phyloP scores from a whole-genome alignment of 1,140 invertebrate species.

The Zaprionus tsacasi region DNA sequence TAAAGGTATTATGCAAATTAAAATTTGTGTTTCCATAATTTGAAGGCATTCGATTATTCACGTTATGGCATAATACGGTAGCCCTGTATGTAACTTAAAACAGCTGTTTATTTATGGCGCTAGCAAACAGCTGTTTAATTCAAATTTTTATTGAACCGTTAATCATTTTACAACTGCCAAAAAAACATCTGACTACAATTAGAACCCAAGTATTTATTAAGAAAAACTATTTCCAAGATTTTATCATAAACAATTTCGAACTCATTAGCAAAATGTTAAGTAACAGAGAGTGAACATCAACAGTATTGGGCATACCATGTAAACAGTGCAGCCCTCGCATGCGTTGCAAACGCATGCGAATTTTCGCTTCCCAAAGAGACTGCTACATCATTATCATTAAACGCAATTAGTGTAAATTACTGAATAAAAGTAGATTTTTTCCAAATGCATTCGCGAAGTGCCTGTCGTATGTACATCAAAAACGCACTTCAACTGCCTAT shows the following conservation, averaged over 20 bases:
- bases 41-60: not conserved
- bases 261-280: constrained; percentile 9
- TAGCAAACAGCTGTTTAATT: constrained; percentile 5
- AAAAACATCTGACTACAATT: not conserved
- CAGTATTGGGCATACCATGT: not conserved
- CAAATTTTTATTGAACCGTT: not conserved
- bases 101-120: not conserved
- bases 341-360: constrained; percentile 45
- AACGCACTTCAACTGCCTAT: not conserved
- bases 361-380: not conserved
- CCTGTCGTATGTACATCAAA: not conserved
- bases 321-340: constrained; percentile 50
- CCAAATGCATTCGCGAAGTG: not conserved
- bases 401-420: constrained; percentile 24
- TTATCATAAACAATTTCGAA: not conserved
- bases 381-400: constrained; percentile 12
- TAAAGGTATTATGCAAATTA: not conserved
- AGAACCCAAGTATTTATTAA: not conserved
- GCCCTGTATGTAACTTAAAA: not conserved
- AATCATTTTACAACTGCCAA: not conserved
- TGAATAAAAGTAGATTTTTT: constrained; percentile 43
- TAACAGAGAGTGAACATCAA: not conserved
- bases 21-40: not conserved
- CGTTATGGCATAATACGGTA: not conserved
- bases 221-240: not conserved